Evolutionary conservation across 2,888 invertebrate species (phyloP).

Genomic region (Drosophila kanekoi): DNA sequence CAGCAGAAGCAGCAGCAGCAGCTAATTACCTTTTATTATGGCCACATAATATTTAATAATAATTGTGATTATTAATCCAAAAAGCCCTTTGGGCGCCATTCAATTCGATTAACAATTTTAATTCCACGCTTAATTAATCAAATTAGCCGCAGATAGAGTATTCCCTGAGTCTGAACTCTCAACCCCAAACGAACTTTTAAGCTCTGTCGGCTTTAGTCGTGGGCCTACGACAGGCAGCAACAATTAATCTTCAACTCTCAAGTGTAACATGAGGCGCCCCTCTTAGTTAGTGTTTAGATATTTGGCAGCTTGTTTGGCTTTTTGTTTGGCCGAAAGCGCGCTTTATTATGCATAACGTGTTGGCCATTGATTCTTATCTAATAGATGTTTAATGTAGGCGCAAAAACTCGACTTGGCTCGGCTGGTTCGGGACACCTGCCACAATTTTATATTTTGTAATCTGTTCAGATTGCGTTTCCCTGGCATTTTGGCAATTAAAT

Average conservation of each 20-base stretch:
- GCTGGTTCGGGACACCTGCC: constrained; percentile 42
- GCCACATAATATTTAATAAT: constrained; percentile 28
- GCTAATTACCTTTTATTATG: constrained; percentile 22
- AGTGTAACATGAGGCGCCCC: constrained; percentile 71
- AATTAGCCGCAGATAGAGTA: constrained; percentile 45
- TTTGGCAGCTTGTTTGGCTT: constrained; percentile 51
- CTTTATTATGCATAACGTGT: constrained; percentile 40
- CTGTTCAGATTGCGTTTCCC: constrained; percentile 23
- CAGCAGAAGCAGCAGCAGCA: constrained; percentile 14
- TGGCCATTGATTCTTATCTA: constrained; percentile 45
- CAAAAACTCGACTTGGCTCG: constrained; percentile 9
- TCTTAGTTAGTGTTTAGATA: constrained; percentile 48
- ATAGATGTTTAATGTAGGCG: constrained; percentile 48
- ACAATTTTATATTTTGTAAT: constrained; percentile 39
- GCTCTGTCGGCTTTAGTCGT: constrained; percentile 19
- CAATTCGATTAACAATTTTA: constrained; percentile 24
- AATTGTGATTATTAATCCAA: constrained; percentile 37
- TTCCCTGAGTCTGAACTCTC: constrained; percentile 12
- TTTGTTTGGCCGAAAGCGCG: constrained; percentile 18
- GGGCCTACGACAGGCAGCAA: constrained; percentile 34
- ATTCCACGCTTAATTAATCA: constrained; percentile 67
- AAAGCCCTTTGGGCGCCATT: constrained; percentile 42
- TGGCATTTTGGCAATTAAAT: constrained; percentile 47
- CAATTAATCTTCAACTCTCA: constrained; percentile 68
- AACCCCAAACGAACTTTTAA: constrained; percentile 47